Base-by-base conservation (phyloP, 2,113 vertebrate genomes). In the Myrmophylax atrothorax region DNA sequence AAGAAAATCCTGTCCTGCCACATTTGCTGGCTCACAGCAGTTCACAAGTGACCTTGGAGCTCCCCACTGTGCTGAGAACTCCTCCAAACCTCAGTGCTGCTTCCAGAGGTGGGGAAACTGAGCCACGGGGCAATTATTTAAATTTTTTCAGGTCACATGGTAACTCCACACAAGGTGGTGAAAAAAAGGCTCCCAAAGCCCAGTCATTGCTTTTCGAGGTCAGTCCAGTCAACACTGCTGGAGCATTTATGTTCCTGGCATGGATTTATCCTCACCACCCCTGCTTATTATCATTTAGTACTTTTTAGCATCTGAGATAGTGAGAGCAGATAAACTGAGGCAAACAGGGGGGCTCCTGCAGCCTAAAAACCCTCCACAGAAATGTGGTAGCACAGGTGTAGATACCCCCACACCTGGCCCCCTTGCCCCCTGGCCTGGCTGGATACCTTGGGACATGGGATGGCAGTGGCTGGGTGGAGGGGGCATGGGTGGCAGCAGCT, bases 1-100 rank as follows among this genome's bases (percentile, higher is more conserved):
- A 63, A 88, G 68, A 75, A 90, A 64, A 53, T 56, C 77, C 76
- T 49, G 28, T 63, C 40, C 60, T 94, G 92, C 56, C 60, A 60
- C 56, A 37, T 87, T 74, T 3, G 0, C 56, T 74, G 77, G 33
- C 73, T 93, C 66, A 19, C 7, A 0, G 3, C 29, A 31, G 33
- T 28, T 77, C 67, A 53, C 37, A 28, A 66, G 63, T 60, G 75
- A 93, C 92, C 76, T 58, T 66, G 64, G 59, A 87, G 56, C 52
- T 93, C 60, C 93, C n/a, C 60, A 24, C 28, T 58, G 68, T 59
- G 60, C 90, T 68, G 42, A 59, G 60, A 87, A 75, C 33, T 1
- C 29, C 87, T 77, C 50, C 1, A 1, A 74, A 55, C 40, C 87
- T 70, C 58, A 37, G 5, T 0, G 0, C 38, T 62, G 18, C 70